Evolutionary conservation across 2,797 vertebrate genomes (phyloP), one percentile per base, ranked within the genome.

Genomic region (Acipenser oxyrinchus): DNA sequence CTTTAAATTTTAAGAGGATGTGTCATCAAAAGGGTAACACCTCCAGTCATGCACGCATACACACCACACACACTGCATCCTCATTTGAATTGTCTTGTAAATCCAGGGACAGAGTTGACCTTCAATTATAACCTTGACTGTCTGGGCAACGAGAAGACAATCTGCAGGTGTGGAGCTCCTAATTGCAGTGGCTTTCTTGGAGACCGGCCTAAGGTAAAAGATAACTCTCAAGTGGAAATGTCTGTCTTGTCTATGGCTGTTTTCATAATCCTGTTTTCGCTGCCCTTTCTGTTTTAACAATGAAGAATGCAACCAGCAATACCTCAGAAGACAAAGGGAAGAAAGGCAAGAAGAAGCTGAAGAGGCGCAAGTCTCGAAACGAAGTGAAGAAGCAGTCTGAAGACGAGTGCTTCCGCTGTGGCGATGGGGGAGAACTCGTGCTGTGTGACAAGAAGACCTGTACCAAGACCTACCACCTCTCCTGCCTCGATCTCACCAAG

Each of bases 61-160:
- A 37, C 4, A 37, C 23, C 23, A 37, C 23, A 37, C 23, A 37
- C 23, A 37, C 23, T 37, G 23, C 23, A 37, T 37, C 23, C 23
- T 37, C 23, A 37, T 37, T 37, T 37, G 23, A 37, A 37, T 37
- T 37, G 23, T 49, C 53, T 64, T 62, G 37, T 66, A 0, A 60
- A 71, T 51, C 9, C 78, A 99, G 97, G 94, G 10, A 97, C 93
- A 0, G 97, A 99, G 79, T 80, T 99, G 73, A 99, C 97, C 49
- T 99, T 99, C 68, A 99, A 99, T 81, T 99, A 99, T 82, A 99
- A 99, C 81, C 88, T 99, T 48, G 97, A 99, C 76, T 99, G 96
- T 73, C 87, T 99, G 69, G 96, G 97, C 10, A 99, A 99, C 6
- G 97, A 99, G 79, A 99, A 99, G 75, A 98, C 94, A 0, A 91